Evolutionary conservation across 2,888 invertebrate species (phyloP), one percentile per base, ranked within the genome.

Genomic region (Drosophila melanosoma): DNA sequence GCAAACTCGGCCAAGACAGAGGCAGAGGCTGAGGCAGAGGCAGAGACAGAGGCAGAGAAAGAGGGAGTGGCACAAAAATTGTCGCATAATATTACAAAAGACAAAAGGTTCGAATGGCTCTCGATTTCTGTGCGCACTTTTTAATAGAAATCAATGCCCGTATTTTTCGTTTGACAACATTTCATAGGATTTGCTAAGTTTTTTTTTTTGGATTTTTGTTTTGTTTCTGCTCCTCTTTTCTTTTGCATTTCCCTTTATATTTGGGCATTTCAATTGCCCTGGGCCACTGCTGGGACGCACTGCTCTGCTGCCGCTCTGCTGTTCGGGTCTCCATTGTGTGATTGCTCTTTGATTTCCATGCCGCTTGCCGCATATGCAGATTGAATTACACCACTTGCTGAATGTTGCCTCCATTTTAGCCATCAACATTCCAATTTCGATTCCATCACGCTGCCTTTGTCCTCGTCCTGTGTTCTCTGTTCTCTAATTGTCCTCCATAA

Each of bases 41-140:
- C 36, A 23, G 26, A 12, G 35, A 15, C 45, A 35, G 29, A 3
- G 11, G 17, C 26, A 29, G 68, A 8, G 17, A 11, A 20, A 29
- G 45, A 20, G 58, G 11, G 33, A 11, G 32, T 3, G 40, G 29
- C 20, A 56, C 58, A 69, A 61, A 71, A 78, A 61, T 76, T 86
- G 90, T 85, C 89, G 90, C 91, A 81, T 90, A 86, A 86, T 89
- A 89, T 91, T 87, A 91, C 90, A 87, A 87, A 87, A 90, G 91
- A 91, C 88, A 91, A 90, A 90, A 88, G 91, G 76, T 78, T 72
- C 60, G 45, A 64, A 51, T 70, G 15, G 42, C 70, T 56, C 61
- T 69, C 53, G 57, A 63, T 76, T 80, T 75, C 58, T 66, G 52
- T 69, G 56, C 53, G 38, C 56, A 62, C 49, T 69, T 64, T 64